Conservation (phyloP, 2,888 invertebrate genomes). For the Cerceris ruficornis region DNA sequence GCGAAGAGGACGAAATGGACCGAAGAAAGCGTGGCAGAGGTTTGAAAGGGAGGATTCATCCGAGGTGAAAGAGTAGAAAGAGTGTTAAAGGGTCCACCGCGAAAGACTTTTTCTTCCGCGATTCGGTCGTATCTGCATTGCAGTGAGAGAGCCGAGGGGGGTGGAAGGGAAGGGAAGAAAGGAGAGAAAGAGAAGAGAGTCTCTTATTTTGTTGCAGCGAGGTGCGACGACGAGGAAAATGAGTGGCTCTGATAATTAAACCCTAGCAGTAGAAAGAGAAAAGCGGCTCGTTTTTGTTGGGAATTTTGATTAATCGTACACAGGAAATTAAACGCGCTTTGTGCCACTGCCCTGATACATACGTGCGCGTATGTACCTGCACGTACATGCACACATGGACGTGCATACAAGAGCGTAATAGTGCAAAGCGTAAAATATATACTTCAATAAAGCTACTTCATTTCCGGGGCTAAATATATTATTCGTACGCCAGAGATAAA, state of each 20-base stretch:
- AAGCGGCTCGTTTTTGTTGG: constrained; percentile 28
- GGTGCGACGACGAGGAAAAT: constrained; percentile 58
- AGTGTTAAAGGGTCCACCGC: constrained; percentile 42
- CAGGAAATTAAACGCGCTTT: constrained; percentile 56
- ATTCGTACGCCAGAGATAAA: constrained; percentile 28
- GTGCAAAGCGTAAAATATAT: constrained; percentile 28
- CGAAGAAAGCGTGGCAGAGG: constrained; percentile 20
- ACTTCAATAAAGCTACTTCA: constrained; percentile 52
- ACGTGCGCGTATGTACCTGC: neutral
- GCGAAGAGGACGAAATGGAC: constrained; percentile 32
- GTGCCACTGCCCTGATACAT: constrained; percentile 2
- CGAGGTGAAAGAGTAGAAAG: constrained; percentile 26
- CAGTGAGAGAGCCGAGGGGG: constrained; percentile 19
- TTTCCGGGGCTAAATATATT: constrained; percentile 49
- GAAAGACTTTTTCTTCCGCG: constrained; percentile 44
- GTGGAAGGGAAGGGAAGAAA: no score
- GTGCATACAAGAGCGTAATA: constrained; percentile 6
- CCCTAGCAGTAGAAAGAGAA: constrained; percentile 29
- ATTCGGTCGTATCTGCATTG: constrained; percentile 59
- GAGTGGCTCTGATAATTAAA: constrained; percentile 62
- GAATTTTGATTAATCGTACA: constrained; percentile 60
- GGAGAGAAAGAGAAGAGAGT: neutral
- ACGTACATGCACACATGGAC: constrained; percentile 4
- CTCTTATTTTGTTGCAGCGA: constrained; percentile 59
- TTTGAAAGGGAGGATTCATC: constrained; percentile 6